phyloP scores from a whole-genome alignment of 23 tunicate species.

The Clavelina lepadiformis region DNA sequence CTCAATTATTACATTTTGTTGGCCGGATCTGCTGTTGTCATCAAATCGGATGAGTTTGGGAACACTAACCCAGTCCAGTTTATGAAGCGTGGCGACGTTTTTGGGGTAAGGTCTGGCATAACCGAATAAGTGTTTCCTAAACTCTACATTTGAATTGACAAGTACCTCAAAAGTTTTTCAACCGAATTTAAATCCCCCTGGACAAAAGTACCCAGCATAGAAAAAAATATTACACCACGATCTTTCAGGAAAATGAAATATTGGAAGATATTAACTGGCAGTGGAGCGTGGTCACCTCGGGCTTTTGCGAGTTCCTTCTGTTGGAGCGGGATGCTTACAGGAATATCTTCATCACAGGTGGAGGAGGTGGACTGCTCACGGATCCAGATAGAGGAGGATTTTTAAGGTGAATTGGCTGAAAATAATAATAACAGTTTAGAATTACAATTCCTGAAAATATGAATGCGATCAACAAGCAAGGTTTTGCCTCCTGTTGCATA shows the following conservation, averaged over 20 bases:
- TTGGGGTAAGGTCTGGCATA: slow-evolving; percentile 52
- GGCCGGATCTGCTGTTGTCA: slow-evolving; percentile 84
- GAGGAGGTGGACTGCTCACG: slow-evolving; percentile 66
- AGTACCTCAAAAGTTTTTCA: neutral
- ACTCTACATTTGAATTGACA: neutral
- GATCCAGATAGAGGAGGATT: slow-evolving; percentile 82
- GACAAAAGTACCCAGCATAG: neutral
- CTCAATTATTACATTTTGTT: slow-evolving; percentile 65
- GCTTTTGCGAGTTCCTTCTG: slow-evolving; percentile 70
- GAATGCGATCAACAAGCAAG: no score
- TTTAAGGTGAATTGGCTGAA: slow-evolving; percentile 28
- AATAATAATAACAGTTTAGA: no score
- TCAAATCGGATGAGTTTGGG: slow-evolving; percentile 65
- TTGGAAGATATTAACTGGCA: slow-evolving; percentile 53
- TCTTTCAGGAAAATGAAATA: slow-evolving; percentile 61
- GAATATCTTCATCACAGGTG: slow-evolving; percentile 66
- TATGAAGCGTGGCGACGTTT: slow-evolving; percentile 71
- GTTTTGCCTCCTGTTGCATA: no score
- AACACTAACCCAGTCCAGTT: slow-evolving; percentile 74
- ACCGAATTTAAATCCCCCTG: neutral
- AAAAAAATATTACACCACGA: neutral
- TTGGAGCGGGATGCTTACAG: slow-evolving; percentile 45
- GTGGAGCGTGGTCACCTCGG: slow-evolving; percentile 71
- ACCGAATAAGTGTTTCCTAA: neutral
- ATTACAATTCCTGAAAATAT: no score